Percentiles rank a stretch among this genome's conserved stretches.
Evolutionary conservation across 2,113 vertebrate species (phyloP).

Genomic region (Ellobius talpinus): DNA sequence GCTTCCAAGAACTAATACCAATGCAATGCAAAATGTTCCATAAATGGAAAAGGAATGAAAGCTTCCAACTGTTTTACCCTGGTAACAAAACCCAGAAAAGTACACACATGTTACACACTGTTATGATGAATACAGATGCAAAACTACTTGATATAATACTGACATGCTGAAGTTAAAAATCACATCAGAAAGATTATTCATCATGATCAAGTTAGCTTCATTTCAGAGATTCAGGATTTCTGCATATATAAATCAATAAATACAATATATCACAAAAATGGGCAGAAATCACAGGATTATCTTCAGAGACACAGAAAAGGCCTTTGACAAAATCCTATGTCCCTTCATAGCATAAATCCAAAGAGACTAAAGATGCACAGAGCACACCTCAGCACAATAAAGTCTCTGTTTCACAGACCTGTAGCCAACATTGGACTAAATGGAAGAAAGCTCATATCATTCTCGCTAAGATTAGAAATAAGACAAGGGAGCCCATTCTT

Average conservation of each 20-base stretch:
- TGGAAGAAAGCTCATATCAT: not conserved
- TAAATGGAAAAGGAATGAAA: not conserved
- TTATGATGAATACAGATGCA: not conserved
- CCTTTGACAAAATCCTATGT: not conserved
- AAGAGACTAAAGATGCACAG: not conserved
- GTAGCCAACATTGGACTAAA: not conserved
- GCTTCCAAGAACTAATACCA: not conserved
- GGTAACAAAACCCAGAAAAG: not conserved
- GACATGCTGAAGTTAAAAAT: not conserved
- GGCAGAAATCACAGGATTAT: not conserved
- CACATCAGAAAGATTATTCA: not conserved
- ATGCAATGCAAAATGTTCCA: not conserved
- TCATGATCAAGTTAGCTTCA: not conserved
- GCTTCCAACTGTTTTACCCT: not conserved
- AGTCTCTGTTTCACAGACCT: not conserved
- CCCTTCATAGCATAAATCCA: not conserved
- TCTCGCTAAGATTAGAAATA: not conserved
- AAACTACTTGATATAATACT: not conserved
- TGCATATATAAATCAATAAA: not conserved
- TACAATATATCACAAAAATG: not conserved
- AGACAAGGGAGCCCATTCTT: not conserved
- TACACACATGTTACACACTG: not conserved
- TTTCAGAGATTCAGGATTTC: not conserved
- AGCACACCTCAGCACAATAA: not conserved
- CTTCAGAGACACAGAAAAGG: not conserved